A percentile compares a stretch with the other conserved stretches of the same genome.
Evolutionary conservation across 2,888 invertebrate species (phyloP).

Genomic region (Hemistola chrysoprasaria): DNA sequence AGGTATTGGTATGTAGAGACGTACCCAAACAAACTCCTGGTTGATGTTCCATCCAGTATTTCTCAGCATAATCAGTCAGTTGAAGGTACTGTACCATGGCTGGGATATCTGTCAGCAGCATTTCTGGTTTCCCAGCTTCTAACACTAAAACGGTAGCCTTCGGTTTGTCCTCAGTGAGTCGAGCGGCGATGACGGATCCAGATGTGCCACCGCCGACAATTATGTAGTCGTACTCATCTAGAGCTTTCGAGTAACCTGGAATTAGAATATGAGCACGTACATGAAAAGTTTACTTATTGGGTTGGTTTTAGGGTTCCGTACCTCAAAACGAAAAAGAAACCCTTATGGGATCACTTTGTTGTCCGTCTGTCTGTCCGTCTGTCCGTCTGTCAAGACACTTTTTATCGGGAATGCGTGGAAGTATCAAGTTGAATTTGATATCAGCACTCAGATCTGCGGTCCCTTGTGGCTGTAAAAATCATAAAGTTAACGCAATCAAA

Average conservation of each 20-base stretch:
- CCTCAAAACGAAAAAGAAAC: too few species aligned
- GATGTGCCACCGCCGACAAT: slow-evolving; percentile 87
- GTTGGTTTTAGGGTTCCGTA: too few species aligned
- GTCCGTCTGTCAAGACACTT: too few species aligned
- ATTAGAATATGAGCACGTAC: slow-evolving; percentile 9
- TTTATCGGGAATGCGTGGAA: too few species aligned
- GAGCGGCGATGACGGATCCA: slow-evolving; percentile 86
- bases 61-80: slow-evolving; percentile 84
- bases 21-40: slow-evolving; percentile 78
- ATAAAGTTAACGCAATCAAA: too few species aligned
- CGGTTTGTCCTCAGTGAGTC: slow-evolving; percentile 84
- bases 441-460: too few species aligned
- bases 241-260: slow-evolving; percentile 49
- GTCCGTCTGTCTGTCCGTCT: too few species aligned
- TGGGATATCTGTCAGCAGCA: slow-evolving; percentile 81
- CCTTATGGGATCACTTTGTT: too few species aligned
- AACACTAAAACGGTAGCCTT: slow-evolving; percentile 82
- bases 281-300: too few species aligned
- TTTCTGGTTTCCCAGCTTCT: slow-evolving; percentile 82
- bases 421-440: too few species aligned
- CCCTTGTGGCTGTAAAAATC: too few species aligned
- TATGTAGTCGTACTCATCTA: slow-evolving; percentile 84
- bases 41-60: slow-evolving; percentile 83
- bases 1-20: slow-evolving; percentile 13
- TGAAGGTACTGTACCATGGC: slow-evolving; percentile 81